phyloP scores from a whole-genome alignment of 2,113 vertebrate genomes.

The Thymallus thymallus region DNA sequence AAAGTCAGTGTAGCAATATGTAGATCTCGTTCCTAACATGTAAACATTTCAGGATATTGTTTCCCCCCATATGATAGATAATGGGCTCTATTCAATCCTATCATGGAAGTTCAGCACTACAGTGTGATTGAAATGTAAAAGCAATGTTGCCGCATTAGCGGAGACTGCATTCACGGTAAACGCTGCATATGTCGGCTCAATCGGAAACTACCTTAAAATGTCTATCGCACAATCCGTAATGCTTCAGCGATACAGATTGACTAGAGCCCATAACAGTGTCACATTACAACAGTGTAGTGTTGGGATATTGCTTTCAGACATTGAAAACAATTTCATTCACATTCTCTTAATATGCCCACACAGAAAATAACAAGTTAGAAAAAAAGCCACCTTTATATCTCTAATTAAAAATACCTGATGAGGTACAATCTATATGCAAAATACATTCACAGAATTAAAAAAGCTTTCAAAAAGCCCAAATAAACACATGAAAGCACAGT shows the following conservation, averaged over 20 bases:
- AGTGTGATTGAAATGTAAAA: too few relatives aligned
- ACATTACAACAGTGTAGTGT: slow-evolving; percentile 12
- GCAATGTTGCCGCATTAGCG: too few relatives aligned
- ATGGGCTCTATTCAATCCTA: too few relatives aligned
- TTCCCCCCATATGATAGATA: slow-evolving; percentile 6
- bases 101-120: too few relatives aligned
- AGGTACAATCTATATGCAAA: slow-evolving; percentile 34
- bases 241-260: too few relatives aligned
- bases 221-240: too few relatives aligned
- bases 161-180: too few relatives aligned
- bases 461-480: slow-evolving; percentile 18
- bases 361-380: slow-evolving; percentile 30
- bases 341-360: background rate
- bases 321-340: background rate
- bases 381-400: slow-evolving; percentile 39
- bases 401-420: slow-evolving; percentile 41
- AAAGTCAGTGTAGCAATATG: background rate
- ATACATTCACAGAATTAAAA: slow-evolving; percentile 52
- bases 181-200: too few relatives aligned
- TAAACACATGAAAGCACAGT: background rate
- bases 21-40: slow-evolving; percentile 10
- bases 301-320: background rate
- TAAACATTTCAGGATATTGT: slow-evolving; percentile 27
- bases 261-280: background rate
- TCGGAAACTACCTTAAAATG: too few relatives aligned